Evolutionary conservation across 2,113 vertebrate genomes (phyloP).

Genomic region (Mola mola): DNA sequence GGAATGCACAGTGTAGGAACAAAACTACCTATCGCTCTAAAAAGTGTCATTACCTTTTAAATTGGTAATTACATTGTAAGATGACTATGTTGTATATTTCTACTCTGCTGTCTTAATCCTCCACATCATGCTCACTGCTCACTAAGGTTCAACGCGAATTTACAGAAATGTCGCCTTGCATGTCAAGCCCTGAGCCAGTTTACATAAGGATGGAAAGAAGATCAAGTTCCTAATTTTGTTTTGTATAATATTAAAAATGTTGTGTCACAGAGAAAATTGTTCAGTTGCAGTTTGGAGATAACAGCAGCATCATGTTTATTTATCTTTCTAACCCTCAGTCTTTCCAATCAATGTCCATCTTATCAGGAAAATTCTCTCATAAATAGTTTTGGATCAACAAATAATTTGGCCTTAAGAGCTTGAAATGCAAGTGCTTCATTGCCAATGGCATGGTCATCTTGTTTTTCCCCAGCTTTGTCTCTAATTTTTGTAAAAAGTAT

Average conservation of each 20-base stretch:
- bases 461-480: too few relatives aligned
- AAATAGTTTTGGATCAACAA: too few relatives aligned
- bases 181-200: neutral
- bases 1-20: neutral
- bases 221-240: neutral
- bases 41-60: neutral
- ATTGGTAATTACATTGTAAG: slow-evolving; percentile 1
- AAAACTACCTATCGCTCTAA: neutral
- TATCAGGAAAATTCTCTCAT: too few relatives aligned
- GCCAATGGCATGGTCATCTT: too few relatives aligned
- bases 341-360: too few relatives aligned
- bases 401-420: too few relatives aligned
- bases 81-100: neutral
- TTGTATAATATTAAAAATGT: neutral
- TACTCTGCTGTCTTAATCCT: slow-evolving; percentile 22
- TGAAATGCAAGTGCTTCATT: too few relatives aligned
- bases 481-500: too few relatives aligned
- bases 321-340: too few relatives aligned
- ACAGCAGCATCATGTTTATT: too few relatives aligned
- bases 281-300: too few relatives aligned
- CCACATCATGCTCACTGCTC: neutral
- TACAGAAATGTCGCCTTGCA: neutral
- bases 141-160: neutral
- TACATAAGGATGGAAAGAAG: neutral
- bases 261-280: neutral